phyloP scores from a whole-genome alignment of 2,113 vertebrate genomes.

The Antigone vipio region DNA sequence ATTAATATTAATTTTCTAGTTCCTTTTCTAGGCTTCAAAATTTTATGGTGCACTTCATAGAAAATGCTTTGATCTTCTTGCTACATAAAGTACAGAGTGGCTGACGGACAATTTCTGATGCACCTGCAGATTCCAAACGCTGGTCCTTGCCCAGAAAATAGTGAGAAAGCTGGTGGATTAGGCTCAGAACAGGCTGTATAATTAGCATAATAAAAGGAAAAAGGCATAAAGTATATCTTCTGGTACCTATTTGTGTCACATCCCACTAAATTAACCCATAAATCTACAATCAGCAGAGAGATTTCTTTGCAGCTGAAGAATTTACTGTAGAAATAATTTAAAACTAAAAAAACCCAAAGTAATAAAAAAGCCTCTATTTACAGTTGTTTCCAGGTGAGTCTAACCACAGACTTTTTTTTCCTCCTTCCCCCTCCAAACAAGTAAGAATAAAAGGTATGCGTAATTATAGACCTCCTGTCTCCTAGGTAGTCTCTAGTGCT shows the following conservation, averaged over 20 bases:
- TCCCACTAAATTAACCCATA: background rate
- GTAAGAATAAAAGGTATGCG: constrained; percentile 53
- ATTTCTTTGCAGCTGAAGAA: background rate
- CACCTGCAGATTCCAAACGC: background rate
- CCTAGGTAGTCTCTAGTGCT: constrained; percentile 38
- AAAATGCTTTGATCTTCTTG: constrained; percentile 23
- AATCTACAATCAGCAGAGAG: background rate
- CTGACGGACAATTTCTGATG: background rate
- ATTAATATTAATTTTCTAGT: constrained; percentile 38
- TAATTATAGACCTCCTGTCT: background rate
- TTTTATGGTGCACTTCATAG: constrained; percentile 5
- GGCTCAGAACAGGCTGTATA: background rate
- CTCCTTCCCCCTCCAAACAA: constrained; percentile 36
- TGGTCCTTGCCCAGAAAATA: background rate
- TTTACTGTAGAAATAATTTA: background rate
- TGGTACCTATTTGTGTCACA: background rate
- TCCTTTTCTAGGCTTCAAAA: constrained; percentile 24
- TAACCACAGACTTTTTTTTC: constrained; percentile 54
- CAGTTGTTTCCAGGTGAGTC: constrained; percentile 29
- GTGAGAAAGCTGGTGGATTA: background rate
- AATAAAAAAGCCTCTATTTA: background rate
- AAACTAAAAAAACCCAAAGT: background rate
- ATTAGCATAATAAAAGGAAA: background rate
- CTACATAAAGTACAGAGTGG: constrained; percentile 19
- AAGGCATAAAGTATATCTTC: background rate